These are phyloP conservation scores for Pristiophorus japonicus DNA, from an alignment of 2,113 vertebrate genomes.

Conservation along the genomic window DNA sequence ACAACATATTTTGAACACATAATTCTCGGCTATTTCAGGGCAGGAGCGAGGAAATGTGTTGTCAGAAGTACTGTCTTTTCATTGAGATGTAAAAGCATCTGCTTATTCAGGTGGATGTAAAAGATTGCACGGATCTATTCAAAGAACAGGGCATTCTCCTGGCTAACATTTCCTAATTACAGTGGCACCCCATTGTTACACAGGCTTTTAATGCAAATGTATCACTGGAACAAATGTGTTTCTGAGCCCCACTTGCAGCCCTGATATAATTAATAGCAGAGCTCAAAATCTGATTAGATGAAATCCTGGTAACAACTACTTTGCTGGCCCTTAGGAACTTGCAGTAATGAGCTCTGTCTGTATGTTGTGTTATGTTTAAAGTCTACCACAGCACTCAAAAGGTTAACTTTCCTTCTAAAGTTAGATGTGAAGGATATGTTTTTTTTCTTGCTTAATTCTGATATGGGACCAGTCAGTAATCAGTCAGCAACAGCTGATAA, in stretches of 20 bases:
- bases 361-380: not conserved
- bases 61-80: not conserved
- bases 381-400: not conserved
- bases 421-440: conserved; percentile 1
- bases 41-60: not conserved
- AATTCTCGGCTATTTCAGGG: not conserved
- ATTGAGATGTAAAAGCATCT: not conserved
- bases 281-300: not conserved
- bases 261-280: not conserved
- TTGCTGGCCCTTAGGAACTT: not conserved
- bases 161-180: conserved; percentile 16
- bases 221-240: conserved; percentile 16
- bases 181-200: not conserved
- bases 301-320: conserved; percentile 11
- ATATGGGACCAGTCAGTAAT: conserved; percentile 33
- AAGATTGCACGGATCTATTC: not conserved
- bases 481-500: conserved; percentile 43
- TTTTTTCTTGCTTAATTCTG: not conserved
- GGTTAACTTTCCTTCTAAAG: not conserved
- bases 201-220: not conserved
- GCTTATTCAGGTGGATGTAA: not conserved
- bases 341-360: conserved; percentile 4
- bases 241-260: not conserved
- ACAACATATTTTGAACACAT: not conserved
- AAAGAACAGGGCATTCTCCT: not conserved